Conservation (phyloP, 2,888 invertebrate species). For the Acrobasis consociella region DNA sequence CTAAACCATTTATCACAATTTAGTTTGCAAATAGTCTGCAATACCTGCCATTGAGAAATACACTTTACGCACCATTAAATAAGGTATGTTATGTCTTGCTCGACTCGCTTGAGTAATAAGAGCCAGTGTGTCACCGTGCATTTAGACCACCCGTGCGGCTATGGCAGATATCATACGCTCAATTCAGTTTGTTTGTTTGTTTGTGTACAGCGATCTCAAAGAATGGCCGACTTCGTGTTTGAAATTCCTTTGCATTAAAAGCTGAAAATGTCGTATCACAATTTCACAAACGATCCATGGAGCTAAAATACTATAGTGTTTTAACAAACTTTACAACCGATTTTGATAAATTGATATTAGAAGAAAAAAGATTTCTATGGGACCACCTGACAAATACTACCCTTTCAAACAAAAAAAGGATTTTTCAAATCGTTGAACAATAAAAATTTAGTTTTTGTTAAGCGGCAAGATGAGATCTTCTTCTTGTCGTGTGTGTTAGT, state of each 20-base stretch:
- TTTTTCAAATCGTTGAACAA: no score
- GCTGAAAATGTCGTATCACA: neutral
- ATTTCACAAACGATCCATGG: neutral
- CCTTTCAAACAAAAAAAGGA: no score
- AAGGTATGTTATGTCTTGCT: constrained; percentile 3
- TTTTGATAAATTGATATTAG: no score
- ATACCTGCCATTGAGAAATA: neutral
- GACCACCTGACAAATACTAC: no score
- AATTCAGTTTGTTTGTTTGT: constrained; percentile 7
- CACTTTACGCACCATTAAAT: neutral
- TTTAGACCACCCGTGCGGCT: constrained; percentile 18
- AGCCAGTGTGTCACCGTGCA: constrained; percentile 12
- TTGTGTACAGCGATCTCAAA: constrained; percentile 1
- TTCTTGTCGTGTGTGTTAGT: no score
- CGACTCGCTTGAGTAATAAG: constrained; percentile 5
- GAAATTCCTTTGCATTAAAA: neutral
- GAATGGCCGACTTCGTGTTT: neutral
- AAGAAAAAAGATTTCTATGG: no score
- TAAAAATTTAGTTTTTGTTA: no score
- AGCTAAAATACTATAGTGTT: neutral
- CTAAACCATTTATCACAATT: constrained; percentile 16
- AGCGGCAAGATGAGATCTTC: no score
- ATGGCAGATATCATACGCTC: neutral
- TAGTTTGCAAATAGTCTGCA: constrained; percentile 10
- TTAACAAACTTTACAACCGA: no score